These are phyloP conservation scores for Amphipyra tragopoginis DNA, from an alignment of 2,888 invertebrate species.

Conservation along the genomic window DNA sequence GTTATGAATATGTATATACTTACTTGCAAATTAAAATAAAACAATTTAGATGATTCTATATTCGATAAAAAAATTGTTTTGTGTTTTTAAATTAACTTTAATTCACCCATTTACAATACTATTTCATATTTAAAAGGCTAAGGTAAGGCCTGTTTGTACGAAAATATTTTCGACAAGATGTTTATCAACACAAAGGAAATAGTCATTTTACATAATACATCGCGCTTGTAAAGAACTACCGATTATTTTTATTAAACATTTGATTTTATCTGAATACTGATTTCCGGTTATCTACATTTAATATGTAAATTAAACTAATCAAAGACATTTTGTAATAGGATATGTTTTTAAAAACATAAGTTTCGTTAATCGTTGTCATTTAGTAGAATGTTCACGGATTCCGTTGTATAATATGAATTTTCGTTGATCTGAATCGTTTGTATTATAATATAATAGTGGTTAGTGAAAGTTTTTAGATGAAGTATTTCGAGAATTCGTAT, in stretches of 20 bases:
- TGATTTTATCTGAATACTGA: constrained; percentile 28
- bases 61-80: no score
- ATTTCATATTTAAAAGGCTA: constrained; percentile 6
- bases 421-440: constrained; percentile 1
- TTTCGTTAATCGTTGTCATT: constrained; percentile 8
- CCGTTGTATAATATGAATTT: constrained; percentile 1
- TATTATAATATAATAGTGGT: constrained; percentile 7
- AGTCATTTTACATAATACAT: constrained; percentile 31
- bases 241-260: constrained; percentile 31
- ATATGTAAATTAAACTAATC: constrained; percentile 42
- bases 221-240: constrained; percentile 9
- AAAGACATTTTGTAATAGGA: constrained; percentile 35
- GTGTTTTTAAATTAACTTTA: no score
- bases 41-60: no score
- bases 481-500: constrained; percentile 1
- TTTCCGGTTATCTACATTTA: constrained; percentile 20
- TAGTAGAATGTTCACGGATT: constrained; percentile 8
- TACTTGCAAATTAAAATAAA: no score
- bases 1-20: no score
- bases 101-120: constrained; percentile 22
- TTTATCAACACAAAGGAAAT: constrained; percentile 18
- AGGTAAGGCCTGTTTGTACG: constrained; percentile 5
- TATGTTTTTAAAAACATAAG: constrained; percentile 13
- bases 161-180: constrained; percentile 13
- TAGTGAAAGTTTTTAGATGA: neutral